Percentiles rank a stretch among this genome's conserved stretches.
Evolutionary conservation across 2,797 vertebrate genomes (phyloP).

Genomic region (Serranus cabrilla): DNA sequence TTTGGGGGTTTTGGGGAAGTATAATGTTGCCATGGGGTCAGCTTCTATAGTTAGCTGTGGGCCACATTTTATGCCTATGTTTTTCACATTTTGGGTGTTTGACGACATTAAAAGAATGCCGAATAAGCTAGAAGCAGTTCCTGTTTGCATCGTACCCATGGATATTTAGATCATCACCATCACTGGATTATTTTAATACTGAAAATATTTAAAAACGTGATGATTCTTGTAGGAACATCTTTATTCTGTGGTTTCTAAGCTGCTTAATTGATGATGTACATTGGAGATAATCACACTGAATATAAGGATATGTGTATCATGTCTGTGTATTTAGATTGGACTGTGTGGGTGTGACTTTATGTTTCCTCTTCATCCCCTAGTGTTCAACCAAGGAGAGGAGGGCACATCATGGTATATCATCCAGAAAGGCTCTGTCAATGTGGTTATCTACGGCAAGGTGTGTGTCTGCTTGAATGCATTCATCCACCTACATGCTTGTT

Average conservation of each 20-base stretch:
- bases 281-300: not conserved
- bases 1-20: too few relatives aligned
- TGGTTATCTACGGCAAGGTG: constrained; percentile 95
- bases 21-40: not conserved
- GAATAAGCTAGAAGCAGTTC: not conserved
- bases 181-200: not conserved
- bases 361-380: constrained; percentile 75
- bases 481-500: constrained; percentile 7
- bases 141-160: not conserved
- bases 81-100: not conserved
- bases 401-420: constrained; percentile 99
- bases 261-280: not conserved
- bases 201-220: too few relatives aligned
- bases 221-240: not conserved
- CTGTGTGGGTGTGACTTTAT: not conserved
- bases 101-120: not conserved
- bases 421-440: constrained; percentile 98
- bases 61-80: not conserved
- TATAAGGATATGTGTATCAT: not conserved
- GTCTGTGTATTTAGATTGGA: not conserved
- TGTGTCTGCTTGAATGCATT: constrained; percentile 10
- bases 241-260: not conserved
- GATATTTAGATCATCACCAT: not conserved
- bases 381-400: constrained; percentile 99
- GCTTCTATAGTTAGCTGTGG: not conserved